A percentile compares a stretch with the other conserved stretches of the same genome.
These are phyloP conservation scores for Eristalis tenax DNA, from an alignment of 2,888 invertebrate species.

Conservation along the genomic window DNA sequence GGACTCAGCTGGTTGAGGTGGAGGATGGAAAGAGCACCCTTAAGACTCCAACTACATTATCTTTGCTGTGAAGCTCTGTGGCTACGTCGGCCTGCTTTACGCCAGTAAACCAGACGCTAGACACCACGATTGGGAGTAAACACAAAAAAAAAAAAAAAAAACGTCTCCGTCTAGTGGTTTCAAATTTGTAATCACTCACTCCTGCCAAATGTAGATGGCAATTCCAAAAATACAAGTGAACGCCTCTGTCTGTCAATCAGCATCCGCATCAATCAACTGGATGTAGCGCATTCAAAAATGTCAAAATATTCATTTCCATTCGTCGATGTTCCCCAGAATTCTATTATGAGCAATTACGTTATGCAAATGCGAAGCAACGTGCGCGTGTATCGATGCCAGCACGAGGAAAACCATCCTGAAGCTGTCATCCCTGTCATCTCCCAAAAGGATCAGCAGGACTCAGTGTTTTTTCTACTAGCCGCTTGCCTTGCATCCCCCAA, in stretches of 20 bases:
- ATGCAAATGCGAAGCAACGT: background rate
- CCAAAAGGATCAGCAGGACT: background rate
- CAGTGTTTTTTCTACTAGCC: background rate
- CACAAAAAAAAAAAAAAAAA: too few species aligned
- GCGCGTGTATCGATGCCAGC: background rate
- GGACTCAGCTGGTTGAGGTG: too few species aligned
- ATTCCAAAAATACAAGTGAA: background rate
- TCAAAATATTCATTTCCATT: background rate
- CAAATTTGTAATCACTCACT: too few species aligned
- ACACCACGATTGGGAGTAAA: too few species aligned
- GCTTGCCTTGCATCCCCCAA: background rate
- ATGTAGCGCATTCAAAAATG: background rate
- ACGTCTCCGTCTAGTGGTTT: too few species aligned
- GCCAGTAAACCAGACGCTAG: too few species aligned
- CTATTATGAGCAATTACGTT: background rate
- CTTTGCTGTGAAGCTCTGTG: too few species aligned
- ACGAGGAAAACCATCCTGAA: background rate
- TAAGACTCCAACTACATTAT: too few species aligned
- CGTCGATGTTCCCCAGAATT: background rate
- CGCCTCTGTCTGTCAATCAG: background rate
- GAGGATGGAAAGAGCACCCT: too few species aligned
- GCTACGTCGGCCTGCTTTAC: too few species aligned
- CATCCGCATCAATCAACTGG: background rate
- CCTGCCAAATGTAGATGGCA: too few species aligned
- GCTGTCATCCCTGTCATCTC: background rate